phyloP scores from a whole-genome alignment of 2,113 vertebrate genomes.

The Ginglymostoma cirratum region DNA sequence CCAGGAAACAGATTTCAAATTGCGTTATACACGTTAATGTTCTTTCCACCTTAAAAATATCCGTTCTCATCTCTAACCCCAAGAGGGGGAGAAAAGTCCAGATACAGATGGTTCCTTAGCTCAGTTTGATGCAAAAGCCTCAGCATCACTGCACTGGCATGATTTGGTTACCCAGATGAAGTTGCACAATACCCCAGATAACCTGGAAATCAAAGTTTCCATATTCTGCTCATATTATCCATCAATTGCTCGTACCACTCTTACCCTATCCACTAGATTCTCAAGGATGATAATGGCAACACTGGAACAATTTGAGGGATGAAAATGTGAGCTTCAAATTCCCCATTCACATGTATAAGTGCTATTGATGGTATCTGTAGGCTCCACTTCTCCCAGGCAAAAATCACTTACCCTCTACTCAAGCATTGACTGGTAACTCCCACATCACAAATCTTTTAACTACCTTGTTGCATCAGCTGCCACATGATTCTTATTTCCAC shows the following conservation, averaged over 20 bases:
- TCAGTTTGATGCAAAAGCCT: neutral
- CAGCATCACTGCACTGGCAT: neutral
- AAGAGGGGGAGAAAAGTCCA: neutral
- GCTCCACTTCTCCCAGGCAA: neutral
- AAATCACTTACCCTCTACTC: neutral
- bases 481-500: neutral
- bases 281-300: neutral
- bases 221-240: neutral
- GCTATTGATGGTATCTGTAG: neutral
- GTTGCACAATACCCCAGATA: neutral
- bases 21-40: neutral
- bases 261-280: neutral
- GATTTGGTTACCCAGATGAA: neutral
- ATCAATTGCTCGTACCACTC: neutral
- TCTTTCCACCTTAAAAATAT: neutral
- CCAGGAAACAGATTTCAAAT: neutral
- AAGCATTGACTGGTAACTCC: neutral
- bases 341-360: neutral
- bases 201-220: neutral
- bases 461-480: neutral
- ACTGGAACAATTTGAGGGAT: neutral
- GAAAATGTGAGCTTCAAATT: neutral
- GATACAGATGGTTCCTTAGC: neutral
- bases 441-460: too few species aligned
- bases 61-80: too few species aligned